phyloP scores from a whole-genome alignment of 1,140 invertebrate genomes.

The Meloidogyne chitwoodi region DNA sequence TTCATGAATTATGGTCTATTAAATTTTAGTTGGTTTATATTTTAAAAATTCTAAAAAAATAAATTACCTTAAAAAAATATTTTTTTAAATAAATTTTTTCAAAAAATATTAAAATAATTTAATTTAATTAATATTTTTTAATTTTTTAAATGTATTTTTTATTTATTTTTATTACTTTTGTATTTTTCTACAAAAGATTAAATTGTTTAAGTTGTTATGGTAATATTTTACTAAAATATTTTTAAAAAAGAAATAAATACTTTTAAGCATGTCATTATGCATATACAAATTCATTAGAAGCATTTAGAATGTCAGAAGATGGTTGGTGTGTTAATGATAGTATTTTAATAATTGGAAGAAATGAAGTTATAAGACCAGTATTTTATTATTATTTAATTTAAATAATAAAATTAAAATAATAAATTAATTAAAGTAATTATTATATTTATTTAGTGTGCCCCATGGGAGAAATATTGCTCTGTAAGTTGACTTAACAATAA shows the following conservation, averaged over 20 bases:
- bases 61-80: too few relatives aligned
- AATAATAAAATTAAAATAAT: too few relatives aligned
- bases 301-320: neutral
- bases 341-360: neutral
- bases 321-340: slow-evolving; percentile 18
- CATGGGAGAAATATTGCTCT: slow-evolving; percentile 19
- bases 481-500: neutral
- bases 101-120: too few relatives aligned
- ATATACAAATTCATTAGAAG: slow-evolving; percentile 12
- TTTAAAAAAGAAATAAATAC: neutral
- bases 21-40: too few relatives aligned
- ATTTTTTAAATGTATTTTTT: neutral
- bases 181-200: neutral
- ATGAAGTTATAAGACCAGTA: neutral
- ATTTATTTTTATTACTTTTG: neutral
- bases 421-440: neutral
- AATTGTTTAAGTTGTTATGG: neutral
- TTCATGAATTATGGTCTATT: too few relatives aligned
- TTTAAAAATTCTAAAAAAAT: too few relatives aligned
- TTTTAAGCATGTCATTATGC: slow-evolving; percentile 11
- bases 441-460: slow-evolving; percentile 8
- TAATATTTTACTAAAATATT: too few relatives aligned
- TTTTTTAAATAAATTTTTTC: too few relatives aligned
- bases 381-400: too few relatives aligned
- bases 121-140: too few relatives aligned